These are phyloP conservation scores for Diarsia dahlii DNA, from an alignment of 2,888 invertebrate genomes.

Conservation along the genomic window DNA sequence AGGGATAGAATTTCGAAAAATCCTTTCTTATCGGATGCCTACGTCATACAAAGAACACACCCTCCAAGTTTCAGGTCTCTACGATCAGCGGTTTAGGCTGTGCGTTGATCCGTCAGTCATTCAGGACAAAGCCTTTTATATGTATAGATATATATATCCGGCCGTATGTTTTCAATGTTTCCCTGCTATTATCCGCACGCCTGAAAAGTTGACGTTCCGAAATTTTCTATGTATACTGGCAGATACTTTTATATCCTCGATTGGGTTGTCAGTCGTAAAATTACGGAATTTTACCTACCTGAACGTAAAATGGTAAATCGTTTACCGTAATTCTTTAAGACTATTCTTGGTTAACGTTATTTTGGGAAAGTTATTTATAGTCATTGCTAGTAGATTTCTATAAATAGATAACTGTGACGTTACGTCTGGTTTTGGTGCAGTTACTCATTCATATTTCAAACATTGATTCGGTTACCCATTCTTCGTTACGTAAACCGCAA, in stretches of 20 bases:
- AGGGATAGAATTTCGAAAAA: no score
- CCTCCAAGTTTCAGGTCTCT: no score
- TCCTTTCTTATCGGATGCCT: no score
- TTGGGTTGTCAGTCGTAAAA: conserved; percentile 49
- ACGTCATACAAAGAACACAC: no score
- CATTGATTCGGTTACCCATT: neutral
- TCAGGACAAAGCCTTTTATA: no score
- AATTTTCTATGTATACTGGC: conserved; percentile 31
- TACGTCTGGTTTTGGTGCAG: conserved; percentile 3
- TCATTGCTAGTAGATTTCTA: conserved; percentile 9
- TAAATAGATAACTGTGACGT: conserved; percentile 10
- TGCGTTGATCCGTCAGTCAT: no score
- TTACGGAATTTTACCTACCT: conserved; percentile 28
- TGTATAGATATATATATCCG: no score
- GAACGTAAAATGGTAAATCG: conserved; percentile 8
- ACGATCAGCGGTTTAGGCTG: no score
- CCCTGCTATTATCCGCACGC: conserved; percentile 69
- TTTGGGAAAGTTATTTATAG: conserved; percentile 49
- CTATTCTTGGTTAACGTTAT: conserved; percentile 40
- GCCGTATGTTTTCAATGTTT: conserved; percentile 56
- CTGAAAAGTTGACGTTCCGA: conserved; percentile 38
- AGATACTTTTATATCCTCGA: conserved; percentile 44
- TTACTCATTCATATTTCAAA: conserved; percentile 7
- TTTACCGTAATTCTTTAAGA: conserved; percentile 19
- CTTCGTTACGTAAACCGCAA: neutral